phyloP scores from a whole-genome alignment of 1,140 invertebrate species.

The Pemphigus obesinymphae region DNA sequence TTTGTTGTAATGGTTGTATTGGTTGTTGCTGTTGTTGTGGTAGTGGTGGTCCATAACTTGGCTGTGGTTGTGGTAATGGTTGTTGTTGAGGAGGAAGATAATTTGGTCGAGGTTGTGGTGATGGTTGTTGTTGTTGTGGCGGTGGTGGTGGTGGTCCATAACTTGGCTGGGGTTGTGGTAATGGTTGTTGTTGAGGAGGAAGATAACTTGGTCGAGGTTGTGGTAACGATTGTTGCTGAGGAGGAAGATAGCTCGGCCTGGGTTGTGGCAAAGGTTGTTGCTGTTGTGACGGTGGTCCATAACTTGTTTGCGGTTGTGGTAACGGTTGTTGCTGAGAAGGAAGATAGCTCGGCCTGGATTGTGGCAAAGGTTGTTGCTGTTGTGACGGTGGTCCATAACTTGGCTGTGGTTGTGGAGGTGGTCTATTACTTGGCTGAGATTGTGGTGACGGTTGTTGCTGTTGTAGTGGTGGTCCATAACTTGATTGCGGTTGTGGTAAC shows the following conservation, averaged over 20 bases:
- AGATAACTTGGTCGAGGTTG: not conserved
- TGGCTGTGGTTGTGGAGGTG: not conserved
- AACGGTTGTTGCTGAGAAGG: not conserved
- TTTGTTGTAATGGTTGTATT: not conserved
- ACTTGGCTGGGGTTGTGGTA: not conserved
- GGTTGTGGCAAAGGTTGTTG: not conserved
- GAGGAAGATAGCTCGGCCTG: not conserved
- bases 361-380: not conserved
- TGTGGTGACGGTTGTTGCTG: not conserved
- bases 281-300: not conserved
- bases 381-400: not conserved
- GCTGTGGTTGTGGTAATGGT: too few relatives aligned
- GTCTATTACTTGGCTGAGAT: too few relatives aligned
- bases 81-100: not conserved
- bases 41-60: too few relatives aligned
- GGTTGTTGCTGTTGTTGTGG: not conserved
- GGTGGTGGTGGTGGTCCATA: not conserved
- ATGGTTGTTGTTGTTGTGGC: not conserved
- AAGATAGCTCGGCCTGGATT: not conserved
- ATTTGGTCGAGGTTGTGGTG: not conserved
- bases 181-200: not conserved
- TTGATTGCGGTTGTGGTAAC: too few relatives aligned
- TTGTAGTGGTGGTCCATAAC: not conserved
- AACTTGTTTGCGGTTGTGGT: not conserved
- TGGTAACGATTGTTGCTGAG: not conserved